Evolutionary conservation across 2,797 vertebrate genomes (phyloP).

Genomic region (Amniataba percoides): DNA sequence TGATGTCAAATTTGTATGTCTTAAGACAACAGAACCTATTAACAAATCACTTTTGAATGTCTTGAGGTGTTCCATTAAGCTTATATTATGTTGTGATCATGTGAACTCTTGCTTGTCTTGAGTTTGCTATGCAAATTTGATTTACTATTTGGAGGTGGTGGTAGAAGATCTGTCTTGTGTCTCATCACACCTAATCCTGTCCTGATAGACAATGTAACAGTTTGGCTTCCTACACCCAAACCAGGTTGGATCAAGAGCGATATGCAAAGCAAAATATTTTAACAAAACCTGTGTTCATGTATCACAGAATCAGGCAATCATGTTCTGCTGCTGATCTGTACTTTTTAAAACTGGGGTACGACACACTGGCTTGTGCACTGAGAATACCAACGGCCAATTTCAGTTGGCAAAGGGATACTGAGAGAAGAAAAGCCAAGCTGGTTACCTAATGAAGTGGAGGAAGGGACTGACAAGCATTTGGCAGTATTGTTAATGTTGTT

Average conservation of each 20-base stretch:
- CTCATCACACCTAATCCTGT: background rate
- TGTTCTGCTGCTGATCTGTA: slow-evolving; percentile 20
- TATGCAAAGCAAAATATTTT: slow-evolving; percentile 27
- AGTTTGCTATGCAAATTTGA: too few species aligned
- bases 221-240: background rate
- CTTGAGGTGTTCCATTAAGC: too few species aligned
- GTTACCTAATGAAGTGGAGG: slow-evolving; percentile 32
- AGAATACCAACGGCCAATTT: background rate
- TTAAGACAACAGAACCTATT: too few species aligned
- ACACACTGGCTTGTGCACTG: slow-evolving; percentile 14
- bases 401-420: slow-evolving; percentile 18
- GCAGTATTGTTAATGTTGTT: slow-evolving; percentile 9
- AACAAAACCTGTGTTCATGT: slow-evolving; percentile 21
- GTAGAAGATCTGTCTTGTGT: background rate
- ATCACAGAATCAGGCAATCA: slow-evolving; percentile 37
- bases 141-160: too few species aligned
- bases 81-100: too few species aligned
- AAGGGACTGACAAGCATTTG: slow-evolving; percentile 17
- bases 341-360: slow-evolving; percentile 39
- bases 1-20: too few species aligned
- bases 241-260: background rate
- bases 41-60: too few species aligned
- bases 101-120: too few species aligned
- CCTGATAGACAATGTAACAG: background rate
- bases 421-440: slow-evolving; percentile 23